Evolutionary conservation across 2,797 vertebrate species (phyloP).

Genomic region (Ceyx erithaca): DNA sequence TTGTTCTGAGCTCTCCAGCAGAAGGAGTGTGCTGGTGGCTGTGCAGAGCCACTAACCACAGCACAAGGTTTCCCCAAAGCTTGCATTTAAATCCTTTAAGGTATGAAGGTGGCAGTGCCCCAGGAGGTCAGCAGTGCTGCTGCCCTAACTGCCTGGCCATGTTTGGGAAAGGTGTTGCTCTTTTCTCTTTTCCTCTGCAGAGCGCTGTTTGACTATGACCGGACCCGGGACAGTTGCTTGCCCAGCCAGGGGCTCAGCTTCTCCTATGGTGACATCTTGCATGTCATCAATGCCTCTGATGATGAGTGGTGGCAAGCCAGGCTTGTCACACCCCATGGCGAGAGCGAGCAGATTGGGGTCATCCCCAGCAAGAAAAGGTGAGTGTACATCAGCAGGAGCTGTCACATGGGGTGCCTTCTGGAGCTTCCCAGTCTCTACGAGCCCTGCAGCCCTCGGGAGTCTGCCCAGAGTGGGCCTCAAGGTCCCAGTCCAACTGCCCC

Average conservation of each 20-base stretch:
- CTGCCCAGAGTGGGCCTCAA: not conserved
- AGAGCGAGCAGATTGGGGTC: slow-evolving; percentile 98
- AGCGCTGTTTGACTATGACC: slow-evolving; percentile 98
- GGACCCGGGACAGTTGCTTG: slow-evolving; percentile 96
- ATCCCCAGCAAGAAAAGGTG: slow-evolving; percentile 99
- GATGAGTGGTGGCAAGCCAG: slow-evolving; percentile 99
- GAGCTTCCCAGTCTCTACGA: fast-evolving
- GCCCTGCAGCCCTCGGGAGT: not conserved
- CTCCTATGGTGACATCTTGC: slow-evolving; percentile 96
- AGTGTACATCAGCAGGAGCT: not conserved
- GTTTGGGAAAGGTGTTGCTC: not conserved
- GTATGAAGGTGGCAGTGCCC: not conserved
- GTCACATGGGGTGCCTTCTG: fast-evolving
- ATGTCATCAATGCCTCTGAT: slow-evolving; percentile 97
- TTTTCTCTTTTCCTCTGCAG: slow-evolving; percentile 68
- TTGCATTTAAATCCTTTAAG: not conserved
- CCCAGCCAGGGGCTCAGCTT: slow-evolving; percentile 99
- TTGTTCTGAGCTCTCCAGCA: not conserved
- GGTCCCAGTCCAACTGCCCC: not conserved
- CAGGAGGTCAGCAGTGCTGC: not conserved
- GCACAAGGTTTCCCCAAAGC: not conserved
- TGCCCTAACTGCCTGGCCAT: fast-evolving
- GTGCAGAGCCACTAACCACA: fast-evolving
- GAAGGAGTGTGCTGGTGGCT: not conserved
- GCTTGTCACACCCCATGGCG: slow-evolving; percentile 95